phyloP scores from a whole-genome alignment of 2,888 invertebrate genomes.

The Timandra comae region DNA sequence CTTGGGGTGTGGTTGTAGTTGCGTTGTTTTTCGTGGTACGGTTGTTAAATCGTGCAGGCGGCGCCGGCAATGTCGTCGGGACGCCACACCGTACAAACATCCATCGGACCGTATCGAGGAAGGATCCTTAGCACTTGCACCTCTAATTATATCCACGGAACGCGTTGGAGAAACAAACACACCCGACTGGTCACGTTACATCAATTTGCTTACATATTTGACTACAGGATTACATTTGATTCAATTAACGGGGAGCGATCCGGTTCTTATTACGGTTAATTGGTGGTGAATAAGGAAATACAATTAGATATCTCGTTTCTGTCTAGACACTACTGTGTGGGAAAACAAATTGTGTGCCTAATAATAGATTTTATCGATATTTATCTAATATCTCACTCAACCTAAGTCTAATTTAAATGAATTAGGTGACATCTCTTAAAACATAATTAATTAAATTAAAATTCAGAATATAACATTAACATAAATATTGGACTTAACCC shows the following conservation, averaged over 20 bases:
- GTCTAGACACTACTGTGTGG: too few relatives aligned
- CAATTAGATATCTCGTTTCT: neutral
- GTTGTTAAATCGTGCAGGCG: conserved; percentile 60
- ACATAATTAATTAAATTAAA: too few relatives aligned
- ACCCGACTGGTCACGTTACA: conserved; percentile 27
- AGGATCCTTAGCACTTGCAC: conserved; percentile 71
- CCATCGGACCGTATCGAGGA: conserved; percentile 64
- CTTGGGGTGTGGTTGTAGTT: conserved; percentile 17
- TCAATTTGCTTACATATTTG: conserved; percentile 17
- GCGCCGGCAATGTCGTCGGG: conserved; percentile 68
- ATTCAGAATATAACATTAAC: too few relatives aligned
- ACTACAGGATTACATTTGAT: conserved; percentile 18
- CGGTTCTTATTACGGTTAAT: neutral
- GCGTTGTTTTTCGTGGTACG: conserved; percentile 25
- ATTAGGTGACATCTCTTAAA: too few relatives aligned
- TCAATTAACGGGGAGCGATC: neutral
- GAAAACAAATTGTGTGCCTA: too few relatives aligned
- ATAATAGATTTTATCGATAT: too few relatives aligned
- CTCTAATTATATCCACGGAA: conserved; percentile 68
- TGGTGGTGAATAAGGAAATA: neutral
- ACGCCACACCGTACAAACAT: conserved; percentile 62
- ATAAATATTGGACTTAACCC: too few relatives aligned
- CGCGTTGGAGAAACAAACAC: conserved; percentile 59
- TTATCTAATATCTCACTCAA: too few relatives aligned
- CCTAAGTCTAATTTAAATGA: too few relatives aligned